These are phyloP conservation scores for Heliocidaris tuberculata DNA, from an alignment of 35 echinoderm and acorn worm genomes.

Conservation along the genomic window DNA sequence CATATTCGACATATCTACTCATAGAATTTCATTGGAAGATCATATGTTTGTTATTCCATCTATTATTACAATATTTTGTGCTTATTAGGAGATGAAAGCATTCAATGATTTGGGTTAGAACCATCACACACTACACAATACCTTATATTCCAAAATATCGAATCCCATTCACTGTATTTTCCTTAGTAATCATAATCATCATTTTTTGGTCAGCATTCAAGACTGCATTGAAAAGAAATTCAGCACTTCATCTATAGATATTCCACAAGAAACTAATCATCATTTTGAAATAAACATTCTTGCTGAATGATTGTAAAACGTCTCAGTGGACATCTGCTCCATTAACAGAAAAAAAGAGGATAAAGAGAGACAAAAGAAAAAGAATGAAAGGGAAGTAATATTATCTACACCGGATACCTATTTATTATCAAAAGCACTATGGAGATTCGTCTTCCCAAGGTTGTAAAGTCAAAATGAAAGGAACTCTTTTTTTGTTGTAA, in stretches of 20 bases:
- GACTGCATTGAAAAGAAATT: neutral
- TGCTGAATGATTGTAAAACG: neutral
- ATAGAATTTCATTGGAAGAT: conserved; percentile 12
- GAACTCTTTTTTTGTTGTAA: neutral
- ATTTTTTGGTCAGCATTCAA: neutral
- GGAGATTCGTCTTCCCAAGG: neutral
- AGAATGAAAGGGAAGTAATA: neutral
- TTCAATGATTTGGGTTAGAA: neutral
- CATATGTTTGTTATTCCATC: neutral
- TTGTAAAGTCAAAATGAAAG: neutral
- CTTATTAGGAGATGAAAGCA: conserved; percentile 12
- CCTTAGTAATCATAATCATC: neutral
- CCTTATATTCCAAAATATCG: neutral
- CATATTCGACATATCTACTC: neutral
- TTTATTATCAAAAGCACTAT: neutral
- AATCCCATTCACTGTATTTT: neutral
- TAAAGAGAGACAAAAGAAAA: neutral
- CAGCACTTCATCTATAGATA: neutral
- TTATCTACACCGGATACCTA: neutral
- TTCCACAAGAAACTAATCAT: neutral
- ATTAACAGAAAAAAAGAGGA: neutral
- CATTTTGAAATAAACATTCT: too few species aligned
- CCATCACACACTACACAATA: neutral
- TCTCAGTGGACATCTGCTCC: neutral
- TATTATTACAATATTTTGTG: neutral